phyloP scores from a whole-genome alignment of 2,888 invertebrate genomes.

The Pardosa pseudoannulata region DNA sequence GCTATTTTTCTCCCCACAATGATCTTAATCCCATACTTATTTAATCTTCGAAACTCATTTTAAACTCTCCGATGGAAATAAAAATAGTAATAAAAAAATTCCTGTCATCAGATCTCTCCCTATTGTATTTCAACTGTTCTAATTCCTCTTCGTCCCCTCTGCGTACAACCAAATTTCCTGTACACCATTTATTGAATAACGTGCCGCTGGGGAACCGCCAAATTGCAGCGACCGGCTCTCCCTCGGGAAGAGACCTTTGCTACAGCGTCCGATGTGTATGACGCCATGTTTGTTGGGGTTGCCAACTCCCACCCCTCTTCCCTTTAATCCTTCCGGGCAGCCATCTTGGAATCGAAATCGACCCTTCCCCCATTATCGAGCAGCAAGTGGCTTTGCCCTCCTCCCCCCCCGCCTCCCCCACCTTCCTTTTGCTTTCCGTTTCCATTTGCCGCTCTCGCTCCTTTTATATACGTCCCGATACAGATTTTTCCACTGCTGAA shows the following conservation, averaged over 20 bases:
- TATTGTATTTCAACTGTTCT: neutral
- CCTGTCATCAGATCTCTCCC: neutral
- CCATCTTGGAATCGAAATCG: slow-evolving; percentile 71
- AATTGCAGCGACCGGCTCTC: neutral
- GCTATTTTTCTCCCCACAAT: neutral
- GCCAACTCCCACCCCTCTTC: slow-evolving; percentile 5
- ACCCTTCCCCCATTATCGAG: slow-evolving; percentile 67
- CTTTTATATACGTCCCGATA: slow-evolving; percentile 21
- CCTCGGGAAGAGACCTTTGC: neutral
- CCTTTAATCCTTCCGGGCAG: slow-evolving; percentile 49
- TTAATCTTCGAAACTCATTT: neutral
- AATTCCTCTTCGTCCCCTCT: neutral
- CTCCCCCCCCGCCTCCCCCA: neutral
- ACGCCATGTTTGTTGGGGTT: slow-evolving; percentile 61
- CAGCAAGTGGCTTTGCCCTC: slow-evolving; percentile 66
- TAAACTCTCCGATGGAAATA: neutral
- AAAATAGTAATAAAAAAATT: neutral
- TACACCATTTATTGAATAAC: slow-evolving; percentile 16
- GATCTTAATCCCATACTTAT: neutral
- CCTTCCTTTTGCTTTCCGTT: slow-evolving; percentile 14
- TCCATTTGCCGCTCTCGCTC: slow-evolving; percentile 32
- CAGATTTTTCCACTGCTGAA: slow-evolving; percentile 30
- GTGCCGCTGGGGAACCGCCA: neutral
- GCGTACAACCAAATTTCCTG: slow-evolving; percentile 4
- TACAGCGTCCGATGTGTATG: slow-evolving; percentile 17